Conservation (phyloP, 2,888 invertebrate species). For the Cheilosia vernalis region DNA sequence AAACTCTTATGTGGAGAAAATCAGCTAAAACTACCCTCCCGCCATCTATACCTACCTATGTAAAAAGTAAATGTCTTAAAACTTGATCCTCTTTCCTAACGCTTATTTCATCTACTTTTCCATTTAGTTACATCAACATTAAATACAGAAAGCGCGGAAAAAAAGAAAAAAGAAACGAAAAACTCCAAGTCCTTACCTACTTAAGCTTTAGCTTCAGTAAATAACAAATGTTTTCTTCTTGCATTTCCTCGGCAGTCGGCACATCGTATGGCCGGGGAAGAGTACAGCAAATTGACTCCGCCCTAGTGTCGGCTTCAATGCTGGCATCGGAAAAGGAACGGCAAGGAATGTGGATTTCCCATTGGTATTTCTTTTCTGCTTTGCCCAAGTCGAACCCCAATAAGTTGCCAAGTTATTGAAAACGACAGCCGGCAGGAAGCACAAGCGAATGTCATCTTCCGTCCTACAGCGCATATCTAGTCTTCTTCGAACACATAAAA, state of each 20-base stretch:
- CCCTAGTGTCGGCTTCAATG: conserved; percentile 59
- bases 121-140: conserved; percentile 73
- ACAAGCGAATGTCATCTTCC: conserved; percentile 62
- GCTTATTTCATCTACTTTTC: conserved; percentile 75
- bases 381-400: conserved; percentile 66
- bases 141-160: conserved; percentile 39
- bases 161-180: conserved; percentile 18
- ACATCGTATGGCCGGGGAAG: conserved; percentile 43
- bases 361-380: conserved; percentile 73
- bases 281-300: conserved; percentile 67
- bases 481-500: conserved; percentile 69
- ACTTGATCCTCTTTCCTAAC: conserved; percentile 74
- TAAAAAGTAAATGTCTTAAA: conserved; percentile 75
- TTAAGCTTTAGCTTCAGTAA: conserved; percentile 47
- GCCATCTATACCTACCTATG: conserved; percentile 32
- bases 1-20: conserved; percentile 43
- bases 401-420: conserved; percentile 66
- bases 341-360: conserved; percentile 70
- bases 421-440: conserved; percentile 40
- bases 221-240: conserved; percentile 66
- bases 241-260: conserved; percentile 28
- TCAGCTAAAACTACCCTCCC: conserved; percentile 54
- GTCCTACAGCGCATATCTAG: conserved; percentile 72
- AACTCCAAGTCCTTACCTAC: conserved; percentile 58
- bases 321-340: conserved; percentile 51